These are phyloP conservation scores for Rhimphoctona megacephalus DNA, from an alignment of 2,888 invertebrate species.

Conservation along the genomic window DNA sequence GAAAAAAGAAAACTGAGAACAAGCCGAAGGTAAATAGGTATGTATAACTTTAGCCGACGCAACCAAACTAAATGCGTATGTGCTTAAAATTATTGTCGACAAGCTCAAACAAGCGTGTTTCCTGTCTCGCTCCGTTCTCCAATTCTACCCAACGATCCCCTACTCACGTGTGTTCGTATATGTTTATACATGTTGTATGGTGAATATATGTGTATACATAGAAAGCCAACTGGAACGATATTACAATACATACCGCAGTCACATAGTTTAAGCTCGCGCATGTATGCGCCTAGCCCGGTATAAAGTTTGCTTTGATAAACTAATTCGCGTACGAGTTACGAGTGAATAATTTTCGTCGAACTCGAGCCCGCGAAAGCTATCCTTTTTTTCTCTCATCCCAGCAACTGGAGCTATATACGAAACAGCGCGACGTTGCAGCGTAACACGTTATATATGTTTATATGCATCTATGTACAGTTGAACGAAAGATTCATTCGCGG, in stretches of 20 bases:
- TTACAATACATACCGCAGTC: constrained; percentile 20
- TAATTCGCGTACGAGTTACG: constrained; percentile 48
- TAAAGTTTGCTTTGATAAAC: constrained; percentile 64
- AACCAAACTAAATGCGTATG: constrained; percentile 55
- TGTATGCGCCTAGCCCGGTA: neutral
- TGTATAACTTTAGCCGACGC: constrained; percentile 36
- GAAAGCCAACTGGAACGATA: constrained; percentile 12
- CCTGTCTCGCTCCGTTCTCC: constrained; percentile 48
- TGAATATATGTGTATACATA: neutral
- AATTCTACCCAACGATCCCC: constrained; percentile 7
- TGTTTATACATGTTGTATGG: neutral
- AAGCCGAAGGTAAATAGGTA: neutral
- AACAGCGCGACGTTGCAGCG: neutral
- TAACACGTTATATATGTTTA: neutral
- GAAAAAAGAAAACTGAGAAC: neutral
- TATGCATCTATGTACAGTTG: neutral
- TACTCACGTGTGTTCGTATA: neutral
- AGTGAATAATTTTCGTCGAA: constrained; percentile 48
- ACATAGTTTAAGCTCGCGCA: constrained; percentile 33
- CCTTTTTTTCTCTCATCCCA: constrained; percentile 11
- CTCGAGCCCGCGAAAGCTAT: constrained; percentile 7
- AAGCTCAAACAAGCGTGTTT: constrained; percentile 45
- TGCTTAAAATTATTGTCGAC: constrained; percentile 59
- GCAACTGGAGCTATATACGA: neutral
- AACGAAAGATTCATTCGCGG: constrained; percentile 2